Percentiles rank a stretch among this genome's conserved stretches.
phyloP scores from a whole-genome alignment of 2,888 invertebrate species.

The Anorthoa munda region DNA sequence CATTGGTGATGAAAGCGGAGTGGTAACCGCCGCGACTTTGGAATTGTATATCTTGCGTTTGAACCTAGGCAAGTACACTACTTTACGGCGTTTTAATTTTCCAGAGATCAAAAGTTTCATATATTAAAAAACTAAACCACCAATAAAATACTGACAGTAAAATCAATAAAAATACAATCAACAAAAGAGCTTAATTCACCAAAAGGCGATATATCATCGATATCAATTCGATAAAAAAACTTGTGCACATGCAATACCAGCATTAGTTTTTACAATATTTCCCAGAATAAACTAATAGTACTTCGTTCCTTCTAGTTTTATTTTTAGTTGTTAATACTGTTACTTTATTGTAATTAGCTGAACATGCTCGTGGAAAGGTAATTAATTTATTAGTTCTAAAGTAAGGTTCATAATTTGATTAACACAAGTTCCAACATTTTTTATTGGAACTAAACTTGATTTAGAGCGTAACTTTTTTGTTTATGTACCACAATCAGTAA shows the following conservation, averaged over 20 bases:
- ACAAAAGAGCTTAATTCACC: background rate
- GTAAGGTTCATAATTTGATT: background rate
- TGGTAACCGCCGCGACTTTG: too few relatives aligned
- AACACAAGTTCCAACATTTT: background rate
- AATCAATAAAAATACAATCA: conserved; percentile 3
- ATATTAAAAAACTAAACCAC: conserved; percentile 13
- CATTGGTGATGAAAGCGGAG: too few relatives aligned
- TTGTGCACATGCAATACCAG: conserved; percentile 35
- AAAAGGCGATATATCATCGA: conserved; percentile 27
- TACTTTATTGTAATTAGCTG: conserved; percentile 21
- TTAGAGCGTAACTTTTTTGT: background rate
- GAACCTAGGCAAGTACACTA: too few relatives aligned
- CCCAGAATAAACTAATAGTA: conserved; percentile 24
- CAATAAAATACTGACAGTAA: background rate
- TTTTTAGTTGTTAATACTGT: conserved; percentile 22
- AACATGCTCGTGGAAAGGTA: conserved; percentile 7
- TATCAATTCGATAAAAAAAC: conserved; percentile 15
- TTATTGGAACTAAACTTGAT: background rate
- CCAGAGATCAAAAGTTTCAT: background rate
- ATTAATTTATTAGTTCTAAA: conserved; percentile 27
- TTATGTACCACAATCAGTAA: background rate
- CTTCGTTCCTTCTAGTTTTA: background rate
- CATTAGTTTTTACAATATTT: conserved; percentile 40
- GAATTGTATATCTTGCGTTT: too few relatives aligned
- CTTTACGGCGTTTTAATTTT: too few relatives aligned